Percentiles rank a stretch among this genome's conserved stretches.
Conservation (phyloP, 2,113 vertebrate species). For the Plecturocebus donacophilus region DNA sequence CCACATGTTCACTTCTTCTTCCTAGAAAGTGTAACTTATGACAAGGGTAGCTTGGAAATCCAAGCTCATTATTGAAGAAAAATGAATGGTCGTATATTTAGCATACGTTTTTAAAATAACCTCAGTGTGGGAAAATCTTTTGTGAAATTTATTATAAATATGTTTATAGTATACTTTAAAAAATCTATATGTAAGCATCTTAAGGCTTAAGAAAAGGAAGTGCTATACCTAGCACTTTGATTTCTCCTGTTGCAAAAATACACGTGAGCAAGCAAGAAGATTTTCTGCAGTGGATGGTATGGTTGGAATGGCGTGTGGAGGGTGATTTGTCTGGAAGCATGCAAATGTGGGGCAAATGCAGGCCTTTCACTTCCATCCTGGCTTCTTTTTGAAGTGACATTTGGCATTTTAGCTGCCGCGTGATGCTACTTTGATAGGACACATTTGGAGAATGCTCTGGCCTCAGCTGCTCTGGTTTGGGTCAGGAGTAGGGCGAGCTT, state of each 20-base stretch:
- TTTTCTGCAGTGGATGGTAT: not conserved
- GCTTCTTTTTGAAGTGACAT: not conserved
- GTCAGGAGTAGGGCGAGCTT: not conserved
- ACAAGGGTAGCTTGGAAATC: slow-evolving; percentile 29
- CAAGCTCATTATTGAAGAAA: not conserved
- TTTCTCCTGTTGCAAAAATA: not conserved
- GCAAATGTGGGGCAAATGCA: not conserved
- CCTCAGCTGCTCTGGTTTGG: not conserved
- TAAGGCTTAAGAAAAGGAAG: not conserved
- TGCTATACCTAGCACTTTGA: not conserved
- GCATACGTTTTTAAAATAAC: not conserved
- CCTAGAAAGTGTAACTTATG: not conserved
- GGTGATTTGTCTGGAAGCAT: not conserved
- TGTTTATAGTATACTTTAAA: slow-evolving; percentile 1
- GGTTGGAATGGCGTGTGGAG: not conserved
- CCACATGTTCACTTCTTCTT: slow-evolving; percentile 40
- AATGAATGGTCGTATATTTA: not conserved
- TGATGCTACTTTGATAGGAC: not conserved
- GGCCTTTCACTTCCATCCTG: not conserved
- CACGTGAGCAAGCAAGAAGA: not conserved
- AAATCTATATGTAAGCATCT: not conserved
- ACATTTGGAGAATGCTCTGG: not conserved
- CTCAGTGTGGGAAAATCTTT: not conserved
- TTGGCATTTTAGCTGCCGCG: not conserved
- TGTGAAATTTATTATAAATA: not conserved